These are phyloP conservation scores for Stenoptilia bipunctidactyla DNA, from an alignment of 2,888 invertebrate genomes.

Conservation along the genomic window DNA sequence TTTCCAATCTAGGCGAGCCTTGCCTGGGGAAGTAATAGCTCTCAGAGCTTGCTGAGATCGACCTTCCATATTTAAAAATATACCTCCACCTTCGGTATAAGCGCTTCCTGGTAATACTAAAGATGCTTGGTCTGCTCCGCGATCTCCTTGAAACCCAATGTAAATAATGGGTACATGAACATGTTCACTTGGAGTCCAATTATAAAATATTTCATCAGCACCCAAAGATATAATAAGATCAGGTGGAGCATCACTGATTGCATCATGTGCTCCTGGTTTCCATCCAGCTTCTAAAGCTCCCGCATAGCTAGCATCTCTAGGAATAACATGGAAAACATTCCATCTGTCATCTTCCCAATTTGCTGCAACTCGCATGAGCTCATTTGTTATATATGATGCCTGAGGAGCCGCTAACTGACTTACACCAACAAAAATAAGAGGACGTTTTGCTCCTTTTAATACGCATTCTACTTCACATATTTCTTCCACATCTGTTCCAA, in stretches of 20 bases:
- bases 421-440: conserved; percentile 49
- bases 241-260: conserved; percentile 74
- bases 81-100: conserved; percentile 96
- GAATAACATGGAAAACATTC: conserved; percentile 87
- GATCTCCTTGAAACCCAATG: conserved; percentile 94
- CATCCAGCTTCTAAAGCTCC: conserved; percentile 97
- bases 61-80: conserved; percentile 97
- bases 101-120: conserved; percentile 94
- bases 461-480: conserved; percentile 18
- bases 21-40: conserved; percentile 92
- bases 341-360: conserved; percentile 19
- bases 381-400: conserved; percentile 13
- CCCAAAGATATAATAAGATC: conserved; percentile 90
- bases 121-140: conserved; percentile 90
- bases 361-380: not conserved
- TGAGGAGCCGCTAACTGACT: conserved; percentile 26
- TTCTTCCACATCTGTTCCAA: conserved; percentile 26
- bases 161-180: conserved; percentile 88
- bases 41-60: conserved; percentile 89
- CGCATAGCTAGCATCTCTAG: conserved; percentile 91
- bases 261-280: conserved; percentile 75
- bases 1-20: conserved; percentile 97
- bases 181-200: conserved; percentile 74
- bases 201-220: conserved; percentile 88
- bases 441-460: conserved; percentile 31